Evolutionary conservation across 1,140 invertebrate species (phyloP), one percentile per base, ranked within the genome.

Genomic region (Penaeus japonicus): DNA sequence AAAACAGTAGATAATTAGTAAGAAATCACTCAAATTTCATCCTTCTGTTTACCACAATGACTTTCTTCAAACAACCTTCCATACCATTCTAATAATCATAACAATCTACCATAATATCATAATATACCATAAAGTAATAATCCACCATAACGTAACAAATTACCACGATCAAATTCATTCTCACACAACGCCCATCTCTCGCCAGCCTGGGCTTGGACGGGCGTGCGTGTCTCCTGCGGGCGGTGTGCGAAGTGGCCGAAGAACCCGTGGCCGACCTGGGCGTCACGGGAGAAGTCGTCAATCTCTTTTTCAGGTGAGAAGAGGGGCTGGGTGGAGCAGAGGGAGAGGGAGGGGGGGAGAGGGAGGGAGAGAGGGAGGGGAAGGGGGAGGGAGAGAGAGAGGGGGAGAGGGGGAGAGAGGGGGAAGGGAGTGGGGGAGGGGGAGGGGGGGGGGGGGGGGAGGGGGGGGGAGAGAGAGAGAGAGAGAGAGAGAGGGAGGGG

Each of bases 191-290:
- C 4, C 4, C 62, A 10, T 83, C n/a, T 83, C 54, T 47, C 54
- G 24, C 4, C 81, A 89, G 88, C 15, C 54, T 83, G 39, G 88
- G 88, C 2, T 32, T 89, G 83, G 88, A 75, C 22, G 88, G 88
- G 4, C 77, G 80, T 4, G 30, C 22, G 30, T 89, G 88, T 30
- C 30, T 89, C 20, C 83, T 89, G 32, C 24, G 88, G 30, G 85
- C 88, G 32, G 85, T 89, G 83, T 89, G 88, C 59, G 88, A 89
- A 73, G 88, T 89, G 32, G 88, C 73, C 4, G 88, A 89, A 54
- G 22, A 53, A n/a, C 88, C 88, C 35, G 70, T 89, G 15, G 75
- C 35, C 27, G 65, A 89, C 82, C 77, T 86, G 55, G 88, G 88
- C 17, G 22, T 89, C 30, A 89, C 70, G 24, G 88, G 88, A 4